A percentile compares a stretch with the other conserved stretches of the same genome.
These are phyloP conservation scores for Cassiopea andromeda DNA, from an alignment of 30 jellyfish, hydroid and myxozoan species.

Conservation along the genomic window DNA sequence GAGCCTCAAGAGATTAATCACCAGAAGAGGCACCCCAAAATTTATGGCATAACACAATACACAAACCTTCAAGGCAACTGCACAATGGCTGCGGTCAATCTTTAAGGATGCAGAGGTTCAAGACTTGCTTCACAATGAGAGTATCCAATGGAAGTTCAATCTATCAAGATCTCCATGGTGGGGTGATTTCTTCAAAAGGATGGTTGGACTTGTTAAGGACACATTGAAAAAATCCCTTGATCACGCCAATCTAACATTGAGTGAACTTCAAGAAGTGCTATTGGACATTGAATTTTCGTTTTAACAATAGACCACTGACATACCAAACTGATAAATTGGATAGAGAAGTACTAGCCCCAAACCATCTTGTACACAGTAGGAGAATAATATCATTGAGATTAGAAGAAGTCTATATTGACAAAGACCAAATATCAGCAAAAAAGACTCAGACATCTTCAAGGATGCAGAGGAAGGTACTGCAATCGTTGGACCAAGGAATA, in stretches of 20 bases:
- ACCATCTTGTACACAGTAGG: constrained; percentile 31
- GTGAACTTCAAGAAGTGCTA: neutral
- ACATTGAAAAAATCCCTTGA: constrained; percentile 43
- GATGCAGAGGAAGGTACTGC: constrained; percentile 40
- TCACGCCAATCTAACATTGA: neutral
- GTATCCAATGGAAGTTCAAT: constrained; percentile 31
- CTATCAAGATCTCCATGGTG: constrained; percentile 63
- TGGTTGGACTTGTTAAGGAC: constrained; percentile 51
- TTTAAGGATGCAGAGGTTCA: neutral
- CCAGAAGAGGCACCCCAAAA: constrained; percentile 51
- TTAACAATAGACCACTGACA: constrained; percentile 64
- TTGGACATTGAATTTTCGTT: constrained; percentile 46
- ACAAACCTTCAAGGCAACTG: constrained; percentile 23
- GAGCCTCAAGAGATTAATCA: constrained; percentile 26
- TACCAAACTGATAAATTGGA: constrained; percentile 68
- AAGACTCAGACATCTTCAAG: constrained; percentile 28
- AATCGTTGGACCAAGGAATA: constrained; percentile 33
- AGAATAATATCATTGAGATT: constrained; percentile 28
- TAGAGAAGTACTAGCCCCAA: constrained; percentile 45
- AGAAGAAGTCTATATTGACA: constrained; percentile 47
- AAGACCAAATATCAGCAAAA: constrained; percentile 42
- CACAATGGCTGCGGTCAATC: constrained; percentile 40
- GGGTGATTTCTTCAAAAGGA: constrained; percentile 66
- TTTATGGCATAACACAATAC: constrained; percentile 51
- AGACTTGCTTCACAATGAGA: too few relatives aligned